These are phyloP conservation scores for Drosophila lowei DNA, from an alignment of 1,140 invertebrate genomes.

Conservation along the genomic window DNA sequence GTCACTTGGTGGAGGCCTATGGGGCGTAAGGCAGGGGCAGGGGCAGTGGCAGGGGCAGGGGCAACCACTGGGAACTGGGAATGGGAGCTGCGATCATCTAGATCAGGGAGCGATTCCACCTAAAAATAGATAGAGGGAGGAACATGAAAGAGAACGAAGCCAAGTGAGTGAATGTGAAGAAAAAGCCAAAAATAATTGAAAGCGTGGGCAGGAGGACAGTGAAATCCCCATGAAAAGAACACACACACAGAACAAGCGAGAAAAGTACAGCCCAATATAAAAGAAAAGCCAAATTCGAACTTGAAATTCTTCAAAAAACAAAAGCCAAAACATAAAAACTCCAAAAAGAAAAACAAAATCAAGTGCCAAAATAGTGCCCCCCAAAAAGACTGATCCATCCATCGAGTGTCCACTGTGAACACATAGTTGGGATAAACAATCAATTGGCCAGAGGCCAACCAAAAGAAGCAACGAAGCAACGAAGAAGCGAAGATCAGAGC, in stretches of 20 bases:
- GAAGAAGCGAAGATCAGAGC: not conserved
- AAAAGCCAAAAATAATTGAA: conserved; percentile 44
- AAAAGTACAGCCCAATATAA: not conserved
- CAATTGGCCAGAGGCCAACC: conserved; percentile 60
- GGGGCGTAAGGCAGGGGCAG: not conserved
- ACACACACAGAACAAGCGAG: not conserved
- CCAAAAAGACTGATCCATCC: not conserved
- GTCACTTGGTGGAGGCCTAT: conserved; percentile 20
- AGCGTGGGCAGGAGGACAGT: conserved; percentile 58
- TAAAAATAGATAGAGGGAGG: conserved; percentile 53
- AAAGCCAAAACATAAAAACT: not conserved
- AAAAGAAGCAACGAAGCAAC: conserved; percentile 19
- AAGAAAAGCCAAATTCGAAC: not conserved
- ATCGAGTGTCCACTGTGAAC: conserved; percentile 20
- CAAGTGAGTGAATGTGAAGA: conserved; percentile 27
- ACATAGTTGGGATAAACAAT: conserved; percentile 62
- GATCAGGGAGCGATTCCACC: conserved; percentile 34
- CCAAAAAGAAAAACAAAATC: not conserved
- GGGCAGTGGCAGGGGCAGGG: not conserved
- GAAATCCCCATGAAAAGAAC: not conserved
- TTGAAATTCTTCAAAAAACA: too few species aligned
- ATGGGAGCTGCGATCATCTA: not conserved
- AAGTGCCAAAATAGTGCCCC: not conserved
- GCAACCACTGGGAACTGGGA: conserved; percentile 29
- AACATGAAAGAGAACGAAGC: conserved; percentile 31